Percentiles rank a stretch among this genome's conserved stretches.
phyloP scores from a whole-genome alignment of 2,113 vertebrate species.

The Rattus rattus region DNA sequence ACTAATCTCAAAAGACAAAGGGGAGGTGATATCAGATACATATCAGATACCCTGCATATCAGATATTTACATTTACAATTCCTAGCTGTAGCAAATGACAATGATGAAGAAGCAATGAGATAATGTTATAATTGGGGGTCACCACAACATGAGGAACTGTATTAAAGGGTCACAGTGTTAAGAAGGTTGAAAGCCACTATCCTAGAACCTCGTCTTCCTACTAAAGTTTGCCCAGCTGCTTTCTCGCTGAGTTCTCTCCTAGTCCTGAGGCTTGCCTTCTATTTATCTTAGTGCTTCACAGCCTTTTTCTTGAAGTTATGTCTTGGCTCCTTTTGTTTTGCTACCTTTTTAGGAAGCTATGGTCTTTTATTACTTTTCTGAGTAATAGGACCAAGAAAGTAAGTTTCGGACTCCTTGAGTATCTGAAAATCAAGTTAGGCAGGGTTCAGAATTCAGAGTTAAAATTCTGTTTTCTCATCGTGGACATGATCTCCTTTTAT shows the following conservation, averaged over 20 bases:
- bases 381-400: neutral
- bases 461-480: neutral
- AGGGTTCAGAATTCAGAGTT: neutral
- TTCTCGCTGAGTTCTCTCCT: neutral
- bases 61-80: neutral
- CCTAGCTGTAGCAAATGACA: neutral
- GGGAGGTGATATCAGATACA: neutral
- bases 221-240: neutral
- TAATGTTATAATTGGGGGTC: neutral
- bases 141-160: neutral
- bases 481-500: neutral
- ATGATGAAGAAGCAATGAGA: neutral
- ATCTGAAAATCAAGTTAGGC: conserved; percentile 2
- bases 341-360: neutral
- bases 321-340: neutral
- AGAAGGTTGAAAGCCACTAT: neutral
- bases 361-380: neutral
- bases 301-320: neutral
- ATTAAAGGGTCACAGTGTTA: neutral
- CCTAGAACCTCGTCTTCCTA: neutral
- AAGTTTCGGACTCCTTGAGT: neutral
- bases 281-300: neutral
- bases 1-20: neutral
- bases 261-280: neutral
- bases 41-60: neutral